phyloP scores from a whole-genome alignment of 2,888 invertebrate species.

The Dione juno region DNA sequence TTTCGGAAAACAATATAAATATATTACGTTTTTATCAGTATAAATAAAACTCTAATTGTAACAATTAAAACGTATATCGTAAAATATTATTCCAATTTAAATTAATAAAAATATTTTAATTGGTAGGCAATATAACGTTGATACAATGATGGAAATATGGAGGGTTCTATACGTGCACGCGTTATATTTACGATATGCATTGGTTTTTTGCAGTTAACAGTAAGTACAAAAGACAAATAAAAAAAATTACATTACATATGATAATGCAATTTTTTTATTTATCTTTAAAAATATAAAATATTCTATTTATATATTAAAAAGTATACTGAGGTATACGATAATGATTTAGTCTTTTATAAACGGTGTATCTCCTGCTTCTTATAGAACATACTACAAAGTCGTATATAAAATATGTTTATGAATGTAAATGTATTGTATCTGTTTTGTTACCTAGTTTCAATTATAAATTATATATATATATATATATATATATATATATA shows the following conservation, averaged over 20 bases:
- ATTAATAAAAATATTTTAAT: constrained; percentile 13
- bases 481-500: too few relatives aligned
- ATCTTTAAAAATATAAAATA: too few relatives aligned
- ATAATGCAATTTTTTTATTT: too few relatives aligned
- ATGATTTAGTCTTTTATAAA: not conserved
- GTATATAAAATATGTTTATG: not conserved
- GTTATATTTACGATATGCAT: constrained; percentile 66
- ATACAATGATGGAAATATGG: constrained; percentile 75
- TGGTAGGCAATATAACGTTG: constrained; percentile 33
- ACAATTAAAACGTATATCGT: not conserved
- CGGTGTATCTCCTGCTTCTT: not conserved
- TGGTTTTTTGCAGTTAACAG: constrained; percentile 63
- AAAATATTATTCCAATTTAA: not conserved
- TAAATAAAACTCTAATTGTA: not conserved
- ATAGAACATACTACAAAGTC: not conserved
- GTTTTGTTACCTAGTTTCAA: too few relatives aligned
- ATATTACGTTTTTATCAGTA: too few relatives aligned
- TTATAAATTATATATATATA: too few relatives aligned
- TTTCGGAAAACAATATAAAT: too few relatives aligned
- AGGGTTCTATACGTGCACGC: constrained; percentile 66
- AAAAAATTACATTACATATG: too few relatives aligned
- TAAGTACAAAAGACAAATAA: constrained; percentile 49
- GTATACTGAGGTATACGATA: constrained; percentile 31
- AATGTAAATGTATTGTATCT: too few relatives aligned
- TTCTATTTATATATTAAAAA: constrained; percentile 33